Conservation (phyloP, 1,140 invertebrate species). For the Lucilia cuprina region DNA sequence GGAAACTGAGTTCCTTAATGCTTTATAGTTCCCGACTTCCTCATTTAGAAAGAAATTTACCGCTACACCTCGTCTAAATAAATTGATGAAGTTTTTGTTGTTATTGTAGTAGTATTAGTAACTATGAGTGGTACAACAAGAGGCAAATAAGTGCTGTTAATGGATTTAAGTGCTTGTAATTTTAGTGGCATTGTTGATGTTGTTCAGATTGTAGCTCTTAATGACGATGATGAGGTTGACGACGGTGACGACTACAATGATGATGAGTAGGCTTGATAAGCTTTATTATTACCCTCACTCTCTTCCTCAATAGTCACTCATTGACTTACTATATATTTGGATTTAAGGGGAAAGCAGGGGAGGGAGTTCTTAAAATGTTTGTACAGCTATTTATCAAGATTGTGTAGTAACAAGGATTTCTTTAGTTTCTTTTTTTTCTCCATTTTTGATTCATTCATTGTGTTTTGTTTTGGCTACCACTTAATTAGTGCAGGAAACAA, state of each 20-base stretch:
- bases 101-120: neutral
- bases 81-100: too few species aligned
- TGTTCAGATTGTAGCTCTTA: neutral
- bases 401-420: too few species aligned
- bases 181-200: neutral
- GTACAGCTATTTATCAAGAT: too few species aligned
- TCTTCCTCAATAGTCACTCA: neutral
- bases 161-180: neutral
- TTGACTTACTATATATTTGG: neutral
- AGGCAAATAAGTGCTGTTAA: conserved; percentile 24
- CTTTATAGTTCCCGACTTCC: neutral
- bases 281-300: neutral
- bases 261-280: neutral
- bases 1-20: too few species aligned
- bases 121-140: neutral
- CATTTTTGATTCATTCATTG: too few species aligned
- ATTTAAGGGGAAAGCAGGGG: neutral
- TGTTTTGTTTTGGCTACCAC: neutral
- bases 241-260: neutral
- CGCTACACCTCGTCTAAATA: neutral
- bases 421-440: too few species aligned
- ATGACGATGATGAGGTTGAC: neutral
- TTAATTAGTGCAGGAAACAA: neutral
- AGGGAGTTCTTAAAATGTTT: too few species aligned
- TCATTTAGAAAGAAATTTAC: too few species aligned